Percentiles rank a stretch among this genome's conserved stretches.
phyloP scores from a whole-genome alignment of 2,888 invertebrate species.

The Aphidius colemani region DNA sequence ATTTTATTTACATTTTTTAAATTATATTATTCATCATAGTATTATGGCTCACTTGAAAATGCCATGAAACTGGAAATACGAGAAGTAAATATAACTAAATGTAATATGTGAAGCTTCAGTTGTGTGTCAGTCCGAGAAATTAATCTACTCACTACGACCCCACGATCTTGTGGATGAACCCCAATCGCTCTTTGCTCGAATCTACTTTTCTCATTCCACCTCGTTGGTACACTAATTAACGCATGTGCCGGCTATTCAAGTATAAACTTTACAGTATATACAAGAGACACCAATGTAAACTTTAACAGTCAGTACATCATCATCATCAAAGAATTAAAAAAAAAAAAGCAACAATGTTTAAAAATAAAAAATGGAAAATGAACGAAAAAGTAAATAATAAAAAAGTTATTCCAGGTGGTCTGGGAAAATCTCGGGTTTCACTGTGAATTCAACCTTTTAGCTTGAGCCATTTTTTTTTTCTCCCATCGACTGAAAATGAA shows the following conservation, averaged over 20 bases:
- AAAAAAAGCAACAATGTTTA: no score
- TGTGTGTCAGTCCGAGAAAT: constrained; percentile 32
- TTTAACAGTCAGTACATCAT: no score
- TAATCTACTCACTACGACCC: constrained; percentile 34
- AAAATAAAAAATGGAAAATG: no score
- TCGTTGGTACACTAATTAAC: constrained; percentile 39
- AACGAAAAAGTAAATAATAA: no score
- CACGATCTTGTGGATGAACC: constrained; percentile 14
- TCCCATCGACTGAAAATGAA: no score
- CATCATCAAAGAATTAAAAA: no score
- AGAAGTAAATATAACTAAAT: constrained; percentile 17
- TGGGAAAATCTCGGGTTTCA: constrained; percentile 5
- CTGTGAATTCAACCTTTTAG: no score
- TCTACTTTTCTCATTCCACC: constrained; percentile 28
- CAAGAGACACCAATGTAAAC: no score
- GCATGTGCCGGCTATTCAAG: constrained; percentile 4
- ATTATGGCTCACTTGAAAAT: constrained; percentile 27
- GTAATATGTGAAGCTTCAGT: constrained; percentile 23
- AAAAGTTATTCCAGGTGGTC: not conserved
- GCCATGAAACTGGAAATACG: constrained; percentile 38
- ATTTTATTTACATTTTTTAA: no score
- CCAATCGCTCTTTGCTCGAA: constrained; percentile 1
- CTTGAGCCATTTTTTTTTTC: no score
- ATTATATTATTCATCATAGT: no score
- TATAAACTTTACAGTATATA: not conserved